Evolutionary conservation across 2,888 invertebrate species (phyloP).

Genomic region (Villa cingulata): DNA sequence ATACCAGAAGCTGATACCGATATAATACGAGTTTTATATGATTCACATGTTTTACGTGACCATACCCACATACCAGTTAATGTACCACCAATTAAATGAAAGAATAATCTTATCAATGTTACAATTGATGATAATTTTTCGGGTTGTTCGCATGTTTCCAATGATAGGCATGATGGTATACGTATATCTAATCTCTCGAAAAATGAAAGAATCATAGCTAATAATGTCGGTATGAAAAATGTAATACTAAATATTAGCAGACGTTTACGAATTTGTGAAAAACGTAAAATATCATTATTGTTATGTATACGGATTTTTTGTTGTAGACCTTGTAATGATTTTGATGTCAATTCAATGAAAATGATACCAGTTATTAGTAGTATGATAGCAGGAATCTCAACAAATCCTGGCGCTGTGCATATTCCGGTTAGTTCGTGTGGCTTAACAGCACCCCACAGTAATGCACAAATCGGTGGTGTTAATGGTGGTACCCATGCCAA

Average conservation of each 20-base stretch:
- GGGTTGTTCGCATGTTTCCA: conserved; percentile 26
- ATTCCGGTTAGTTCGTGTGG: conserved; percentile 70
- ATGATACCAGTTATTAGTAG: conserved; percentile 27
- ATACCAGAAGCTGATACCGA: not conserved
- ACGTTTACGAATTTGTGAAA: conserved; percentile 32
- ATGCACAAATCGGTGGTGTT: conserved; percentile 67
- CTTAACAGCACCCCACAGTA: conserved; percentile 63
- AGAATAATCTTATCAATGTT: conserved; percentile 27
- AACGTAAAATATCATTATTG: conserved; percentile 22
- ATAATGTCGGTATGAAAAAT: conserved; percentile 30
- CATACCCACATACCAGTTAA: conserved; percentile 36
- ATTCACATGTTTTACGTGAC: conserved; percentile 35
- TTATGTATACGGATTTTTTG: conserved; percentile 19
- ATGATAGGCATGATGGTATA: conserved; percentile 25
- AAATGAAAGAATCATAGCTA: conserved; percentile 26
- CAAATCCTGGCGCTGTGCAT: conserved; percentile 48
- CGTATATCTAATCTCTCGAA: conserved; percentile 27
- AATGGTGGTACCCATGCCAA: conserved; percentile 81
- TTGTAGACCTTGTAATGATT: conserved; percentile 28
- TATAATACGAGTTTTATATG: conserved; percentile 27
- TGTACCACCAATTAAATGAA: conserved; percentile 31
- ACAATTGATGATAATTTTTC: conserved; percentile 24
- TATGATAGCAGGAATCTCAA: conserved; percentile 29
- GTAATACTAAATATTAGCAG: conserved; percentile 31
- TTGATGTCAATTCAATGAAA: conserved; percentile 32